Percentiles rank a stretch among this genome's conserved stretches.
Evolutionary conservation across 2,888 invertebrate genomes (phyloP).

Genomic region (Ormyrus rosae): DNA sequence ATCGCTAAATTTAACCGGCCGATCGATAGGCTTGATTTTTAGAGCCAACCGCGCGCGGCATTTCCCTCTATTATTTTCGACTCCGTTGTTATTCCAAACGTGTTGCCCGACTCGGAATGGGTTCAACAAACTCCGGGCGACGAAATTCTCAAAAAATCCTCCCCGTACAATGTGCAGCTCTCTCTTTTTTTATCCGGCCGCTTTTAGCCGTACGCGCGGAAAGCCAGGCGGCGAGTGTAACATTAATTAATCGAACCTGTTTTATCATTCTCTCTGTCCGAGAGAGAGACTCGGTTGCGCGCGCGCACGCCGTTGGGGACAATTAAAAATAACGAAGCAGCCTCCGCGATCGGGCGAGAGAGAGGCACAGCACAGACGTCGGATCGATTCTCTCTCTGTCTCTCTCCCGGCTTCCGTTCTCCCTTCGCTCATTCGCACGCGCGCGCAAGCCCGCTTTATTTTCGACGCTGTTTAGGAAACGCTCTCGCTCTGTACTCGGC

Average conservation of each 20-base stretch:
- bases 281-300: neutral
- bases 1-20: too few species aligned
- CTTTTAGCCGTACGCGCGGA: too few species aligned
- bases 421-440: neutral
- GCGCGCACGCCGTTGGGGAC: slow-evolving; percentile 25
- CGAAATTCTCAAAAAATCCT: neutral
- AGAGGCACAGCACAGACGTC: slow-evolving; percentile 4
- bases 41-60: neutral
- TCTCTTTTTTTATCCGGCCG: too few species aligned
- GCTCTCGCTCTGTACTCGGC: neutral
- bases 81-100: neutral
- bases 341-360: slow-evolving; percentile 38
- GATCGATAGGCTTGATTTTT: too few species aligned
- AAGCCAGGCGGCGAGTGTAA: too few species aligned
- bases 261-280: slow-evolving; percentile 20
- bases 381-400: slow-evolving; percentile 24
- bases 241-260: neutral
- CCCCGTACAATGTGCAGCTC: too few species aligned
- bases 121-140: neutral
- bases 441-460: slow-evolving; percentile 20
- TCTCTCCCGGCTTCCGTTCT: neutral
- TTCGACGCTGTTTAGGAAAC: slow-evolving; percentile 25
- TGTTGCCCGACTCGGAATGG: neutral
- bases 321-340: slow-evolving; percentile 54
- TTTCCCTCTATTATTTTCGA: neutral